Evolutionary conservation across 2,797 vertebrate species (phyloP).

Genomic region (Xerus rutilus): DNA sequence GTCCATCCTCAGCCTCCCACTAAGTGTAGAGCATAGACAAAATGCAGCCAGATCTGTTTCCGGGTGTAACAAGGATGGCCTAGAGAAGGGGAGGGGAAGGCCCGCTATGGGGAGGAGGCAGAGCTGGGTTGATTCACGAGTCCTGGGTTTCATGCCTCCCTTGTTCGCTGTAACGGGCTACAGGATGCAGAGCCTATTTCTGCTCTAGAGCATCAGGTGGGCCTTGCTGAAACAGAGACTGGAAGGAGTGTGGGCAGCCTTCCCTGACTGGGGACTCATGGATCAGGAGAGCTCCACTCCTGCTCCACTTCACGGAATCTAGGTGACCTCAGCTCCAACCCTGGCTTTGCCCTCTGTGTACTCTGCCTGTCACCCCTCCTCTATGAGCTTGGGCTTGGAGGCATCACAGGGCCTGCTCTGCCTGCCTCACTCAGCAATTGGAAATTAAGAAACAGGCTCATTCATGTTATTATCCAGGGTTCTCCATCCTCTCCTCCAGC

Average conservation of each 20-base stretch:
- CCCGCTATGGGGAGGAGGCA: not conserved
- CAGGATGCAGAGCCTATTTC: not conserved
- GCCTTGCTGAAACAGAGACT: not conserved
- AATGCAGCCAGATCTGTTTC: not conserved
- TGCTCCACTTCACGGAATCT: fast-evolving
- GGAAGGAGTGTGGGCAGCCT: not conserved
- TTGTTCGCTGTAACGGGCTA: not conserved
- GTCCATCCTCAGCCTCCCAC: not conserved
- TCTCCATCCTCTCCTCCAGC: no score
- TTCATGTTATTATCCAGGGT: not conserved
- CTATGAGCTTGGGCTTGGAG: not conserved
- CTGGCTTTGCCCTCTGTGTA: not conserved
- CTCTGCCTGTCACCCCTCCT: not conserved
- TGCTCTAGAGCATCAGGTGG: not conserved
- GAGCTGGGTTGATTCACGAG: not conserved
- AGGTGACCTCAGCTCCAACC: not conserved
- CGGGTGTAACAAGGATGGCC: not conserved
- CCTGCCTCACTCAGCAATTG: not conserved
- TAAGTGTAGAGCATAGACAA: not conserved
- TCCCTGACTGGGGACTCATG: not conserved
- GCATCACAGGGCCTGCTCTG: not conserved
- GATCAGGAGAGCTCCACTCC: no score
- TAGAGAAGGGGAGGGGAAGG: no score
- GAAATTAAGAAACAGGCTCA: not conserved
- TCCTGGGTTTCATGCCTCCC: not conserved